A percentile compares a stretch with the other conserved stretches of the same genome.
phyloP scores from a whole-genome alignment of 2,888 invertebrate species.

The Erebia epiphron region DNA sequence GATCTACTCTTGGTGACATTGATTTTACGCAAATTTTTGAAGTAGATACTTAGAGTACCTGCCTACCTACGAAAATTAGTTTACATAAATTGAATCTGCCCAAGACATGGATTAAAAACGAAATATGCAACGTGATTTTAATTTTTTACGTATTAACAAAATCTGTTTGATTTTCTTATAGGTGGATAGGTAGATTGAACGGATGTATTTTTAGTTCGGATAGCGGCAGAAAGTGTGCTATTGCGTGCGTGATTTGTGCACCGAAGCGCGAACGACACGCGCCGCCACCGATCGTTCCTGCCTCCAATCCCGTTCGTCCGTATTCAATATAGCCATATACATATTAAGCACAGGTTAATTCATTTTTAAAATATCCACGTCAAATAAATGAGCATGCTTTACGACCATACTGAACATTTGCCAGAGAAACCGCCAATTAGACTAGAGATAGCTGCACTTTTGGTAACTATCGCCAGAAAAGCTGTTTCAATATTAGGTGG shows the following conservation, averaged over 20 bases:
- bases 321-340: not conserved
- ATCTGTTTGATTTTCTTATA: not conserved
- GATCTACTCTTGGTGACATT: slow-evolving; percentile 22
- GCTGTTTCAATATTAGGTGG: too few species aligned
- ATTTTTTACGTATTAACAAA: not conserved
- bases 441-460: too few species aligned
- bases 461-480: too few species aligned
- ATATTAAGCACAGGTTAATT: too few species aligned
- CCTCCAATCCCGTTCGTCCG: slow-evolving; percentile 53
- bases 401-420: too few species aligned
- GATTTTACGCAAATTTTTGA: slow-evolving; percentile 16
- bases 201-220: slow-evolving; percentile 72
- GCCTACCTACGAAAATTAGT: not conserved
- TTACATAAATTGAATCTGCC: slow-evolving; percentile 2
- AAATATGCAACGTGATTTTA: not conserved
- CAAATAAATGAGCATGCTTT: too few species aligned
- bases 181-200: slow-evolving; percentile 50
- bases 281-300: slow-evolving; percentile 55
- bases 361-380: too few species aligned
- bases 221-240: slow-evolving; percentile 76
- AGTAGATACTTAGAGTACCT: not conserved
- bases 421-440: too few species aligned
- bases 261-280: slow-evolving; percentile 68
- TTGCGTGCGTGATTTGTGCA: slow-evolving; percentile 58
- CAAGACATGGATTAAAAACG: not conserved